Percentiles rank a stretch among this genome's conserved stretches.
Conservation (phyloP, 2,797 vertebrate species). For the Lithobates pipiens region DNA sequence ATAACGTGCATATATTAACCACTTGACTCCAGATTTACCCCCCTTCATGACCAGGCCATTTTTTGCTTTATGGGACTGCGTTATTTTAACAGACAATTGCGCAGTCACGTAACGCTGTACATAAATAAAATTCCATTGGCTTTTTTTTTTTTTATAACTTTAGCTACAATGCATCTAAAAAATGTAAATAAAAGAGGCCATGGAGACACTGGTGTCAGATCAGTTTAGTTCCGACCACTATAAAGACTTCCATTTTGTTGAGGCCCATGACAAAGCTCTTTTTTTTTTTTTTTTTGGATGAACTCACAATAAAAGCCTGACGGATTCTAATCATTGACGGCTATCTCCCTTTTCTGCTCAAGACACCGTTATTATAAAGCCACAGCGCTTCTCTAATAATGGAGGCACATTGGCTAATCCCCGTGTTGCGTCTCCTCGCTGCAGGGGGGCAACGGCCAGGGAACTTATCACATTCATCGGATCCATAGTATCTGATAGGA, state of each 20-base stretch:
- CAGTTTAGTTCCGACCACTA: slow-evolving; percentile 9
- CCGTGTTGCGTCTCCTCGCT: slow-evolving; percentile 38
- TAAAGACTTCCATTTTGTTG: slow-evolving; percentile 33
- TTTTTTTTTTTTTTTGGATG: slow-evolving; percentile 34
- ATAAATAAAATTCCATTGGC: too few relatives aligned
- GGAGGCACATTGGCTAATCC: slow-evolving; percentile 32
- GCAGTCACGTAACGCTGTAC: too few relatives aligned
- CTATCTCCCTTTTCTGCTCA: slow-evolving; percentile 7
- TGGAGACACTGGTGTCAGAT: slow-evolving; percentile 36
- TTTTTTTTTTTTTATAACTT: not conserved
- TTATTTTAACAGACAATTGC: too few relatives aligned
- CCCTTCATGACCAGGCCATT: too few relatives aligned
- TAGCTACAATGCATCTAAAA: not conserved
- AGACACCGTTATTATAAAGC: not conserved
- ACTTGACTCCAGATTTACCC: too few relatives aligned
- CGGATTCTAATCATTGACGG: not conserved
- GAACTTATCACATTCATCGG: slow-evolving; percentile 3
- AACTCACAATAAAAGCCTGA: slow-evolving; percentile 18
- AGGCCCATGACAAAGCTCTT: slow-evolving; percentile 19
- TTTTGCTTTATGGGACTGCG: too few relatives aligned
- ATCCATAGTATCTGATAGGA: slow-evolving; percentile 23
- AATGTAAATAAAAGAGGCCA: not conserved
- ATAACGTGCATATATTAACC: too few relatives aligned
- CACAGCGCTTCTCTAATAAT: slow-evolving; percentile 6
- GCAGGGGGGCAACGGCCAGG: slow-evolving; percentile 29